Base-by-base conservation (phyloP, 2,888 invertebrate species). In the Sesia bembeciformis region DNA sequence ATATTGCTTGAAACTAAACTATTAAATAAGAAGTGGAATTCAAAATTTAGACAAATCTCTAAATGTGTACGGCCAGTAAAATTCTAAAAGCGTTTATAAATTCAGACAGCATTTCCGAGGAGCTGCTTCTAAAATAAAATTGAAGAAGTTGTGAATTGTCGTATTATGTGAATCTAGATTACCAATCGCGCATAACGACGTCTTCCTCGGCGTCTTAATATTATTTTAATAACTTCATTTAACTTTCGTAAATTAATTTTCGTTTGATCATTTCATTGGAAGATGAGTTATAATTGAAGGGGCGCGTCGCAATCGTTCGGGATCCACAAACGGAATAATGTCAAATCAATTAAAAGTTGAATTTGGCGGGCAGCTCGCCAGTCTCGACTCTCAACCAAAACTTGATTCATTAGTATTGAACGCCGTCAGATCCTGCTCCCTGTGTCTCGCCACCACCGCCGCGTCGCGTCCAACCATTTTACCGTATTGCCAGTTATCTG, bases 261-360 rank as follows among this genome's bases (percentile, higher is more conserved):
- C 80, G 79, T 84, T 84, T 84, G 81, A 86, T 82, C 78, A 84
- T 84, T 83, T 84, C 74, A 79, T 79, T 76, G 74, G 70, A 63
- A 75, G 80, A 81, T 79, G 81, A 84, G 78, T 83, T 81, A 81
- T 83, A 86, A 84, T 85, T 83, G 83, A 79, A 80, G 79, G 78
- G 75, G 81, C 71, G 70, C 74, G 74, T 72, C 76, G 76, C 74
- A 74, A 78, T 79, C 74, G 76, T 70, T 72, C 72, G 70, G 72
- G 74, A 71, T 77, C 76, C 81, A 78, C 82, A 83, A 84, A 84
- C 75, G 81, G 84, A 86, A 86, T 87, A 84, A 86, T 85, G 81
- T 79, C 78, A 82, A 86, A 85, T 86, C 86, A 85, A 87, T 86
- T 87, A 85, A 85, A 86, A 86, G 81, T 85, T 86, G 75, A 76